Percentiles rank a stretch among this genome's conserved stretches.
phyloP scores from a whole-genome alignment of 2,797 vertebrate genomes.

The Tamandua tetradactyla region DNA sequence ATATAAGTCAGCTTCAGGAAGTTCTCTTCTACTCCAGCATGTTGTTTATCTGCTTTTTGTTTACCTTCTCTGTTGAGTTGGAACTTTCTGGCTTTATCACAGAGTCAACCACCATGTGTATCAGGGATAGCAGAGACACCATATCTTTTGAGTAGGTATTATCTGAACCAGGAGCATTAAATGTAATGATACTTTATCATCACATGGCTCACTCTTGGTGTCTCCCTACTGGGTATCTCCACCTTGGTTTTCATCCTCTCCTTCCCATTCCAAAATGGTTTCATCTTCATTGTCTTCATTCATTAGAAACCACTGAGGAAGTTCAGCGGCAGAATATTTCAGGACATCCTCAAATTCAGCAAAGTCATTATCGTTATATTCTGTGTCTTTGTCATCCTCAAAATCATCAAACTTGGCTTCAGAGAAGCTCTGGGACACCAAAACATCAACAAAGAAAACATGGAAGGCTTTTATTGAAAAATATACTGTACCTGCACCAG shows the following conservation, averaged over 20 bases:
- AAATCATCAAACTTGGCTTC: slow-evolving; percentile 95
- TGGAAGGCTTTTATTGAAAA: slow-evolving; percentile 81
- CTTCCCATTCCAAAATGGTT: slow-evolving; percentile 95
- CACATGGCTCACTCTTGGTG: slow-evolving; percentile 91
- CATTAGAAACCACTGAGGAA: slow-evolving; percentile 85
- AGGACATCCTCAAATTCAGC: slow-evolving; percentile 96
- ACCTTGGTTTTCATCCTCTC: slow-evolving; percentile 91
- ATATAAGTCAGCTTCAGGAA: too few species aligned
- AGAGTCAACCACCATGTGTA: too few species aligned
- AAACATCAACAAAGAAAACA: slow-evolving; percentile 75
- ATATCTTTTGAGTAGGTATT: too few species aligned
- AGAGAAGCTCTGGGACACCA: slow-evolving; percentile 82
- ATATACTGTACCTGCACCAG: slow-evolving; percentile 43
- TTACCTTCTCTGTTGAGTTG: too few species aligned
- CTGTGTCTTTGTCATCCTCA: slow-evolving; percentile 95
- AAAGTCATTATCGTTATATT: slow-evolving; percentile 99
- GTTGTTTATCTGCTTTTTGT: too few species aligned
- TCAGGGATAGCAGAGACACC: too few species aligned
- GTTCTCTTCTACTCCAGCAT: too few species aligned
- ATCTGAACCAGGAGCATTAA: too few species aligned
- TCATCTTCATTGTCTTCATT: slow-evolving; percentile 93
- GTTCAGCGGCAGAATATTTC: slow-evolving; percentile 89
- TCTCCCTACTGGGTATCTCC: slow-evolving; percentile 94
- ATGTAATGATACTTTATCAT: slow-evolving; percentile 98
- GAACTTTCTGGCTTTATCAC: too few species aligned